Evolutionary conservation across 2,113 vertebrate species (phyloP).

Genomic region (Hyaena hyaena): DNA sequence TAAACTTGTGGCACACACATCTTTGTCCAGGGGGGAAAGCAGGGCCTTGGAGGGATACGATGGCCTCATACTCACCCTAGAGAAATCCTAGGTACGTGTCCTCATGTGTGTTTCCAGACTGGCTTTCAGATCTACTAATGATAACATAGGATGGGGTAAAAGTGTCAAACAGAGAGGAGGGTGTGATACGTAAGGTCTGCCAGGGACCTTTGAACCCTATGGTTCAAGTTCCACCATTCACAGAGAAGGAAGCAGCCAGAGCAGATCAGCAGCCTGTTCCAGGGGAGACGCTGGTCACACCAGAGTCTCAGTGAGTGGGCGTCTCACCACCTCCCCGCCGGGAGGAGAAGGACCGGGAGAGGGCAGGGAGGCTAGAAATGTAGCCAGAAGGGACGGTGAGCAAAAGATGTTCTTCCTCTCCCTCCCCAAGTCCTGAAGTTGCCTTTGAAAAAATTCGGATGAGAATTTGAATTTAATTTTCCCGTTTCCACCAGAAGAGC

Average conservation of each 20-base stretch:
- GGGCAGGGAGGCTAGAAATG: not conserved
- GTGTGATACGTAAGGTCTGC: not conserved
- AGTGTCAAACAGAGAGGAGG: not conserved
- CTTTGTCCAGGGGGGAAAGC: not conserved
- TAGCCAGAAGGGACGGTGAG: not conserved
- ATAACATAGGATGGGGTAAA: too few relatives aligned
- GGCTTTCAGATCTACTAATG: not conserved
- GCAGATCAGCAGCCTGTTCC: too few relatives aligned
- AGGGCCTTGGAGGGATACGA: rapidly evolving
- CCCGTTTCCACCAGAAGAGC: slow-evolving; percentile 33
- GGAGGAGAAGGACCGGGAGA: not conserved
- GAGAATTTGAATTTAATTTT: slow-evolving; percentile 46
- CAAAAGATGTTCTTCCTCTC: not conserved
- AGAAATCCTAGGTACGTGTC: not conserved
- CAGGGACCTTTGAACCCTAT: not conserved
- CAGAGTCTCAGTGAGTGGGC: rapidly evolving
- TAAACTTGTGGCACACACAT: not conserved
- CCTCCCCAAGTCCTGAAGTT: not conserved
- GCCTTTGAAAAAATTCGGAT: not conserved
- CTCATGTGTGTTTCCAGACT: not conserved
- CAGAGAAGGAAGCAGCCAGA: not conserved
- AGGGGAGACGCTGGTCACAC: not conserved
- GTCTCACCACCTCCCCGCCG: rapidly evolving
- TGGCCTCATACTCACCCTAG: not conserved
- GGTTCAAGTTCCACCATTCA: not conserved